Base-by-base conservation (phyloP, 2,113 vertebrate genomes). In the Burhinus oedicnemus region DNA sequence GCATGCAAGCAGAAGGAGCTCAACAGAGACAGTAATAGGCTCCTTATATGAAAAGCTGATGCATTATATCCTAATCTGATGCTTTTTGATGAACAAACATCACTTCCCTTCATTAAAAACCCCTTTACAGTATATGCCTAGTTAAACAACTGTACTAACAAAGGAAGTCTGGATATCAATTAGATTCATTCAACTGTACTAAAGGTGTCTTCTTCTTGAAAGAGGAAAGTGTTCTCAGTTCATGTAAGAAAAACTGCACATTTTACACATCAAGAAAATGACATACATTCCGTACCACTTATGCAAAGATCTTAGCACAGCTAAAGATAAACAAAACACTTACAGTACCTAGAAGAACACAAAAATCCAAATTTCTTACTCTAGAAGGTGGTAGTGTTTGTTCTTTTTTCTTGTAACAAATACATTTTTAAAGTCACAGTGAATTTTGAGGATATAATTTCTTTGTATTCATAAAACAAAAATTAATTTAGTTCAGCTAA, bases 401-500 rank as follows among this genome's bases (percentile, higher is more conserved):
- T 72, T 95, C 52, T 54, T 34, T 70, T 38, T 38, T 60, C 93
- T 18, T 66, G 57, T 34, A 83, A 95, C 25, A 79, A 66, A 26
- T 36, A 29, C 22, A 34, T 75, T 69, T 91, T 83, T 57, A 83
- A 97, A 97, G 75, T 64, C 88, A 68, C 27, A 76, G 38, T 66
- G 20, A 78, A 75, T 86, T 95, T 80, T 52, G 34, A 93, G 74
- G 23, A 62, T 64, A 21, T 23, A 27, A 96, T 96, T 89, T 95
- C 72, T 93, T 95, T 26, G 4, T 9, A 76, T 80, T 95, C 72
- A 81, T 94, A 72, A 66, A 81, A 82, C 75, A 87, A 26, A 87
- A 83, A 94, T 93, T 79, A 77, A 86, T 83, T 84, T 94, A 75
- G 47, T 93, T 87, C 84, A 95, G 40, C 71, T 77, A n/a, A 83